Evolutionary conservation across 2,888 invertebrate genomes (phyloP), one percentile per base, ranked within the genome.

Genomic region (Scelioninae gen. 2): DNA sequence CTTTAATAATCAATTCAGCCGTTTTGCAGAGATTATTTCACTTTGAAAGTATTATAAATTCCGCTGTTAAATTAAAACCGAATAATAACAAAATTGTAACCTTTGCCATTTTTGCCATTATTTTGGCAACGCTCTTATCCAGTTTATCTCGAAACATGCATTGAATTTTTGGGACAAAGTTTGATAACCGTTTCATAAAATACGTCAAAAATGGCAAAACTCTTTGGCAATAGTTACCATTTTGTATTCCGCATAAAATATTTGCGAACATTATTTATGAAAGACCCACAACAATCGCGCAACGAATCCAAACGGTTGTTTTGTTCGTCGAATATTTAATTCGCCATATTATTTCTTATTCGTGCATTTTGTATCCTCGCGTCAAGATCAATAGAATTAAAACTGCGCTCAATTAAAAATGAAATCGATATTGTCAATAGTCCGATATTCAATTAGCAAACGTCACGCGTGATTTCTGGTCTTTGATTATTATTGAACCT

Each of bases 381-480:
- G 50, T 16, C 19, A 9, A n/a, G 22, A 52, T 52, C 52, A 22
- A 52, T 37, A 37, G 22, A 19, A 37, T 35, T 22, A 39, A 15
- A 39, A 19, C 41, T 1, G 41, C 5, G 28, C 19, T 41, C 28
- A 41, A 55, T 55, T 55, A 55, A 41, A 28, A 41, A 28, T 22
- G 55, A 10, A 9, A 55, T 41, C 55, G 41, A 55, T 41, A 41
- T 16, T 41, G 55, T 55, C 55, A 41, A 41, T 55, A 25, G 55
- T 28, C 41, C 10, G 53, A 37, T 39, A 37, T 22, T 13, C 53
- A 37, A 19, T 41, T 41, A 41, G 28, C 18, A 16, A 37, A 39
- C 39, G 53, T 25, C 43, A n/a, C 19, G 18, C 15, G 33, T 37
- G 43, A 43, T 43, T 55, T 25, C 16, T 22, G 22, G 19, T 53